Evolutionary conservation across 2,797 vertebrate species (phyloP).

Genomic region (Oreortyx pictus): DNA sequence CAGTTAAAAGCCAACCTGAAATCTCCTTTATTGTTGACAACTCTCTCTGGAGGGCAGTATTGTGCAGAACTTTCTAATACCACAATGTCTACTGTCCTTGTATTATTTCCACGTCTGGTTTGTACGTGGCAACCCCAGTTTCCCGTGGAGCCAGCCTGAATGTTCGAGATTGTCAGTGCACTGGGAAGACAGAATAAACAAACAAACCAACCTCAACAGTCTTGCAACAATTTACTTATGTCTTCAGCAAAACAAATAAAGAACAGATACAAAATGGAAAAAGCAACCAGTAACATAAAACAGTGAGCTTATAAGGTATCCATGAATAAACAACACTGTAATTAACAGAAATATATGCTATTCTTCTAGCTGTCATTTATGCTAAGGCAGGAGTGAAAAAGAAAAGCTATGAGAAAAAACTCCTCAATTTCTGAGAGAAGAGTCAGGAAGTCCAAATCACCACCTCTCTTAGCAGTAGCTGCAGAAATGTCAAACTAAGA

Average conservation of each 20-base stretch:
- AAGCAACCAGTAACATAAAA: neutral
- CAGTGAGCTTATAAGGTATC: neutral
- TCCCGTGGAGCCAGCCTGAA: constrained; percentile 94
- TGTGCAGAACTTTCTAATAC: constrained; percentile 94
- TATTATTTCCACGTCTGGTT: constrained; percentile 94
- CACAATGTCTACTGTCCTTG: constrained; percentile 92
- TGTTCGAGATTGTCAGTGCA: constrained; percentile 96
- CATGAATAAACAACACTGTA: neutral
- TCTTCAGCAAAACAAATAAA: neutral
- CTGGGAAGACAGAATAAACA: constrained; percentile 74
- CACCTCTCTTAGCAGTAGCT: neutral
- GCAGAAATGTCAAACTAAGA: neutral
- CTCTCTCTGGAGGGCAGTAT: constrained; percentile 90
- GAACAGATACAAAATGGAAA: neutral
- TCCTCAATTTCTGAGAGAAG: neutral
- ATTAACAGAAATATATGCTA: neutral
- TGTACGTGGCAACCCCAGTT: constrained; percentile 96
- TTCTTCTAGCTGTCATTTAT: neutral
- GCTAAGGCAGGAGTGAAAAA: neutral
- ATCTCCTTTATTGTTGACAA: constrained; percentile 97
- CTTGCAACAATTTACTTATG: neutral
- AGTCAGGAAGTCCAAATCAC: neutral
- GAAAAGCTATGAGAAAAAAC: neutral
- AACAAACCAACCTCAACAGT: neutral
- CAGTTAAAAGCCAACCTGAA: constrained; percentile 86